Evolutionary conservation across 2,888 invertebrate species (phyloP), one percentile per base, ranked within the genome.

Genomic region (Sclerodermus sp.): DNA sequence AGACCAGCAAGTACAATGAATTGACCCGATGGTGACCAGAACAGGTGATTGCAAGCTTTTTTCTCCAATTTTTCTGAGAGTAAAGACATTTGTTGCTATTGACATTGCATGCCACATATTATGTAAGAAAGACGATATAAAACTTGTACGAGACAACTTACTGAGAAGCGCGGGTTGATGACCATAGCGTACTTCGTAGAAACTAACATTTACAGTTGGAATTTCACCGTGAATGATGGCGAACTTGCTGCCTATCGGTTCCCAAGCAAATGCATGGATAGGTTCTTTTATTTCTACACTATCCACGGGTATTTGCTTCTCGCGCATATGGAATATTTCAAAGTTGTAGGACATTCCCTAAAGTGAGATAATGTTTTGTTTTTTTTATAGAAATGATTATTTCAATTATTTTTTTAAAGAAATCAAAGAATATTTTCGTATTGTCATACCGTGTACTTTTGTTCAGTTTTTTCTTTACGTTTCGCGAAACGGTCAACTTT

Each of bases 241-340:
- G 79, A 99, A 98, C 76, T 96, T 97, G 42, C 88, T 90, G 1
- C 98, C 98, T 6, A 93, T 84, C 0, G 99, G 98, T 76, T 99
- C 99, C 98, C 98, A 99, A 0, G 96, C 96, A 73, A 99, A 98
- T 0, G 96, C 94, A 70, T 92, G 89, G 49, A 93, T 92, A 0
- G 90, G 86, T 70, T 92, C 93, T 76, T 98, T 96, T 55, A 96
- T 91, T 79, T 98, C 98, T 1, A 98, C 91, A 10, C 93, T 95
- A 77, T 99, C 98, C 0, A 99, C 96, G 0, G 99, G 98, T 64
- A 98, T 93, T 77, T 95, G 91, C 71, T 97, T 97, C 73, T 98
- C 96, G 46, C 95, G 84, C 90, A 99, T 95, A 73, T 98, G 96
- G 83, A 99, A 99, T 64, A 99, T 92, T 82, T 99, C 99, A 80